Evolutionary conservation across 2,888 invertebrate genomes (phyloP).

Genomic region (Dasypolia templi): DNA sequence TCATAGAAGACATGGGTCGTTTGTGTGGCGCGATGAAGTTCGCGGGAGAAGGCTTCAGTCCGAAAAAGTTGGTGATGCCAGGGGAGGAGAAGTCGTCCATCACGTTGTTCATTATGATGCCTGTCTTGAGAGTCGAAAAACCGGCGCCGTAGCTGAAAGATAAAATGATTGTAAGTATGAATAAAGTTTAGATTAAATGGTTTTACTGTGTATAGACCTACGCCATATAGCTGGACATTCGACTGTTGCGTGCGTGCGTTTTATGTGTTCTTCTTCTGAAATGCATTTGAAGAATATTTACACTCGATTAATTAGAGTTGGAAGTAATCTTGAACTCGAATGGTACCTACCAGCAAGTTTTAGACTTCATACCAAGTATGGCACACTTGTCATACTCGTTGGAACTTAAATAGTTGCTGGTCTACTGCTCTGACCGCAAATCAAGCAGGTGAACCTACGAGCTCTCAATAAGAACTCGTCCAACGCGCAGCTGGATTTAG

Average conservation of each 20-base stretch:
- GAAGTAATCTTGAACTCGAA: no score
- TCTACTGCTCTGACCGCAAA: not conserved
- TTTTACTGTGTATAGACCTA: not conserved
- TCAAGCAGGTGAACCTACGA: no score
- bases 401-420: no score
- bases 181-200: not conserved
- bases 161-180: not conserved
- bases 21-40: slow-evolving; percentile 96
- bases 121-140: slow-evolving; percentile 94
- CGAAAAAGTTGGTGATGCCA: slow-evolving; percentile 92
- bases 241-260: no score
- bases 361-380: not conserved
- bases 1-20: slow-evolving; percentile 96
- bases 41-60: slow-evolving; percentile 93
- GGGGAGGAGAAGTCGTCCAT: slow-evolving; percentile 98
- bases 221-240: no score
- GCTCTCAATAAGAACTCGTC: not conserved
- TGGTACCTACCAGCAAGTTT: no score
- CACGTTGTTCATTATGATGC: slow-evolving; percentile 98
- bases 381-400: no score
- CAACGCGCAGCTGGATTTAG: not conserved
- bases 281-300: no score
- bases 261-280: no score
- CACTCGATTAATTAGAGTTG: no score
- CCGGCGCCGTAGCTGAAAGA: slow-evolving; percentile 94